A percentile compares a stretch with the other conserved stretches of the same genome.
Conservation (phyloP, 2,888 invertebrate genomes). For the Gerosis bhagava region DNA sequence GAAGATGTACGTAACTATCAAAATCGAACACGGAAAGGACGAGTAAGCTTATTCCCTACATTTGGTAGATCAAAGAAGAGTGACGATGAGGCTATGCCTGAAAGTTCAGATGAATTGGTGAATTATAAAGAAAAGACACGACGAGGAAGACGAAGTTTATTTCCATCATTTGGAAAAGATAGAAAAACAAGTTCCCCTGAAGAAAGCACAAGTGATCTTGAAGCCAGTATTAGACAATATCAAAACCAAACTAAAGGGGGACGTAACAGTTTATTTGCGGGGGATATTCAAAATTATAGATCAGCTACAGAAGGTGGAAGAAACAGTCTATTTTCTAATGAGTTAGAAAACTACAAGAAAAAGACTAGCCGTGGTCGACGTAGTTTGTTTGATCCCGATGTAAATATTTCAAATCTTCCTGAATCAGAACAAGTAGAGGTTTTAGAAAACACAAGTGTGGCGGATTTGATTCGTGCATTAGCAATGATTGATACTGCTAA, state of each 20-base stretch:
- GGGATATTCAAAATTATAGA: constrained; percentile 48
- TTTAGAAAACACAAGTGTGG: constrained; percentile 91
- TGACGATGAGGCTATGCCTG: constrained; percentile 66
- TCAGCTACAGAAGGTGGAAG: constrained; percentile 43
- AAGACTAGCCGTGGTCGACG: constrained; percentile 65
- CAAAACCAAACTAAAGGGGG: constrained; percentile 58
- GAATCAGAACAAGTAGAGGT: constrained; percentile 81
- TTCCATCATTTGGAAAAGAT: constrained; percentile 70
- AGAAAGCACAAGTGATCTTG: constrained; percentile 55
- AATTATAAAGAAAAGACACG: constrained; percentile 69
- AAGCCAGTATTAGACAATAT: constrained; percentile 66
- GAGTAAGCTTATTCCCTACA: constrained; percentile 68
- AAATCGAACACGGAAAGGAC: constrained; percentile 65
- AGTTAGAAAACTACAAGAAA: constrained; percentile 65
- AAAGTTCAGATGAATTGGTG: constrained; percentile 70
- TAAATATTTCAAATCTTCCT: constrained; percentile 62
- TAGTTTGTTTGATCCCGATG: constrained; percentile 71
- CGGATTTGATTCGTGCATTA: constrained; percentile 90
- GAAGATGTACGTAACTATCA: constrained; percentile 70
- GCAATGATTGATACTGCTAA: constrained; percentile 83
- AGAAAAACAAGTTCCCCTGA: constrained; percentile 59
- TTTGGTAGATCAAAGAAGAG: constrained; percentile 56
- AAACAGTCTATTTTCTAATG: constrained; percentile 48
- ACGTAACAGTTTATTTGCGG: constrained; percentile 54
- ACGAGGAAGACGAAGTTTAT: constrained; percentile 62